These are phyloP conservation scores for Rhadinocentrus ornatus DNA, from an alignment of 2,797 vertebrate species.

Conservation along the genomic window DNA sequence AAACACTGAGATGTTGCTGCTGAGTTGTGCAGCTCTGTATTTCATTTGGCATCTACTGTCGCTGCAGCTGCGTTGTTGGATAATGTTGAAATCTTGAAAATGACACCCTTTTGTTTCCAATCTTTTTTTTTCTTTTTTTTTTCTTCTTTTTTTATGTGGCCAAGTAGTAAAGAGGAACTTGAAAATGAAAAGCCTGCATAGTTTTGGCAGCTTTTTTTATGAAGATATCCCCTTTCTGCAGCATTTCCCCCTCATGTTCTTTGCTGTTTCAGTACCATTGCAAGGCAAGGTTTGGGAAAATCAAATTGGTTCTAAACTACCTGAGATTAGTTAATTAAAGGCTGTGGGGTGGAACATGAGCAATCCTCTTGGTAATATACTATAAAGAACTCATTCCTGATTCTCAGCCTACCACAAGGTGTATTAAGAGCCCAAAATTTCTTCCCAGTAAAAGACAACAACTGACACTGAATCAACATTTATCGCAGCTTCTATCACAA, in stretches of 20 bases:
- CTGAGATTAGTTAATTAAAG: conserved; percentile 80
- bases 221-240: conserved; percentile 12
- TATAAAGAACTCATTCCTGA: conserved; percentile 51
- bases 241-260: conserved; percentile 4
- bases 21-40: conserved; percentile 58
- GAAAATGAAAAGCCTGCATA: conserved; percentile 27
- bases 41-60: conserved; percentile 53
- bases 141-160: conserved; percentile 21
- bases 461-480: conserved; percentile 57
- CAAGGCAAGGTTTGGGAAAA: conserved; percentile 54
- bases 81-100: conserved; percentile 53
- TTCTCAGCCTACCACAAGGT: conserved; percentile 27
- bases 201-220: conserved; percentile 28
- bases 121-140: no score
- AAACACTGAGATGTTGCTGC: conserved; percentile 63
- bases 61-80: conserved; percentile 39
- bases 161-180: conserved; percentile 6
- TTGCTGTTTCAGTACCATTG: conserved; percentile 40
- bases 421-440: conserved; percentile 46
- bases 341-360: conserved; percentile 78
- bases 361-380: conserved; percentile 69
- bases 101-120: conserved; percentile 55
- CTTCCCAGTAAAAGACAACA: conserved; percentile 46
- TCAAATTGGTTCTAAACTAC: conserved; percentile 69
- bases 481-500: conserved; percentile 61